Conservation (phyloP, 2,113 vertebrate genomes). For the Hemicordylus capensis region DNA sequence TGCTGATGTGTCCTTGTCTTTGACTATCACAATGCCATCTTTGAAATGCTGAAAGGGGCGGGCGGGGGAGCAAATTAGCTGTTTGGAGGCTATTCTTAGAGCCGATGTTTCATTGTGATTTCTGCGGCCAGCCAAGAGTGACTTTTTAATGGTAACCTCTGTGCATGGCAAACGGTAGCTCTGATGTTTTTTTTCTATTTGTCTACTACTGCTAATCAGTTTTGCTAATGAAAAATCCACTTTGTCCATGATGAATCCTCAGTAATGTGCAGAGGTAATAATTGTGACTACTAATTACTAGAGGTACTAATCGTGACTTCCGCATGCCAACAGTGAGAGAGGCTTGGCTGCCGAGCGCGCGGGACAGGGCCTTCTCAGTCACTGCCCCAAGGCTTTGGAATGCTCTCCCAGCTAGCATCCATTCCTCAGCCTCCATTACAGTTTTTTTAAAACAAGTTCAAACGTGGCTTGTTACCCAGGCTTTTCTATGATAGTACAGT, state of each 20-base stretch:
- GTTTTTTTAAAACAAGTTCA: too few species aligned
- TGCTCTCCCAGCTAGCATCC: too few species aligned
- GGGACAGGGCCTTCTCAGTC: too few species aligned
- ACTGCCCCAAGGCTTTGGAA: too few species aligned
- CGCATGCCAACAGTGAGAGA: too few species aligned
- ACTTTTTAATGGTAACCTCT: constrained; percentile 18
- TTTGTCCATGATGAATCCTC: background rate
- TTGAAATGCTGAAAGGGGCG: constrained; percentile 51
- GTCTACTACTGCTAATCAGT: background rate
- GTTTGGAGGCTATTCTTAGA: constrained; percentile 16
- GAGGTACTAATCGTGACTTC: too few species aligned
- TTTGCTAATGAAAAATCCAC: background rate
- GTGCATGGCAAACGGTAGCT: too few species aligned
- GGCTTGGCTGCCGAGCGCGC: too few species aligned
- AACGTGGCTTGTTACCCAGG: too few species aligned
- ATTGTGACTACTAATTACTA: background rate
- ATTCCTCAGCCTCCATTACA: too few species aligned
- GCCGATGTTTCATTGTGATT: accelerated
- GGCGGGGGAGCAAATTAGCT: constrained; percentile 31
- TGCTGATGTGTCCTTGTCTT: constrained; percentile 50
- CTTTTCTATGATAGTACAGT: too few species aligned
- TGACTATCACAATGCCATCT: constrained; percentile 48
- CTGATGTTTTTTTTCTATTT: background rate
- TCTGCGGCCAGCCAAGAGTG: constrained; percentile 9
- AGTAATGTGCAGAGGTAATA: background rate